phyloP scores from a whole-genome alignment of 2,113 vertebrate genomes.

The Noctilio leporinus region DNA sequence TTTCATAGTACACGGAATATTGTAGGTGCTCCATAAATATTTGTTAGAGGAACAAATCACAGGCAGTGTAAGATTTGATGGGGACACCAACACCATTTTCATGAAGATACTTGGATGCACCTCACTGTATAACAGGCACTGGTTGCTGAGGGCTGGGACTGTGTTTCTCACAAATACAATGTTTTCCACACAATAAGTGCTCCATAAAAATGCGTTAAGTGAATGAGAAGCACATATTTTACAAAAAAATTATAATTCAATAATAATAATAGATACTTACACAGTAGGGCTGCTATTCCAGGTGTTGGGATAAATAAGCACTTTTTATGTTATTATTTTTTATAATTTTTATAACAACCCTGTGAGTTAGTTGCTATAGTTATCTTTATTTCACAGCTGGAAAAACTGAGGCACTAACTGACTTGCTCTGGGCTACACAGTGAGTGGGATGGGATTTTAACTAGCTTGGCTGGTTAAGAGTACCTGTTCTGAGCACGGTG shows the following conservation, averaged over 20 bases:
- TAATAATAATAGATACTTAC: background rate
- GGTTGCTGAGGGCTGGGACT: background rate
- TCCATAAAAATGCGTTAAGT: background rate
- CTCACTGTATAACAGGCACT: fast-evolving
- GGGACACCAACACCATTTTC: background rate
- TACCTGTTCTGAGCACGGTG: background rate
- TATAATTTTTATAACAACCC: background rate
- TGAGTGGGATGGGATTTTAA: background rate
- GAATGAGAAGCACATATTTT: background rate
- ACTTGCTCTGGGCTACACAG: background rate
- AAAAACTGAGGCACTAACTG: background rate
- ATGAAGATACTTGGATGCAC: background rate
- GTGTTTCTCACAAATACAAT: background rate
- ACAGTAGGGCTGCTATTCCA: background rate
- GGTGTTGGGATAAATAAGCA: background rate
- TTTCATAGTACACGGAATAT: background rate
- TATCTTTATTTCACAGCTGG: background rate
- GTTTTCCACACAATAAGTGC: background rate
- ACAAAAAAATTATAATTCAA: background rate
- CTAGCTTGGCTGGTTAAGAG: background rate
- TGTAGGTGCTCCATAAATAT: background rate
- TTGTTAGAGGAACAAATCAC: background rate
- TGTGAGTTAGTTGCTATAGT: background rate
- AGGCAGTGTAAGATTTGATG: background rate
- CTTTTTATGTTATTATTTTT: too few relatives aligned